Evolutionary conservation across 2,113 vertebrate genomes (phyloP), one percentile per base, ranked within the genome.

Genomic region (Caretta caretta): DNA sequence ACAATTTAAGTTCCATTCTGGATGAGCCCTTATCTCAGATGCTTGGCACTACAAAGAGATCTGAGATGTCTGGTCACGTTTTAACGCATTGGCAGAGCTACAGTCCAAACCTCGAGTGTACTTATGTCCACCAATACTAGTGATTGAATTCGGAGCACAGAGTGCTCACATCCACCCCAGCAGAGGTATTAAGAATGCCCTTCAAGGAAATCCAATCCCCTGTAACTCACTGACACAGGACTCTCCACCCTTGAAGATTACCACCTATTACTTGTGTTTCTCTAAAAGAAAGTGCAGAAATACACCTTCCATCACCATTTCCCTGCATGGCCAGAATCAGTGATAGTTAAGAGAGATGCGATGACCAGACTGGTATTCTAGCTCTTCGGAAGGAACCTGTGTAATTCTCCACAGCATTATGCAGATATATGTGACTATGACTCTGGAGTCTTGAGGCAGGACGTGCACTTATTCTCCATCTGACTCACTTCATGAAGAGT

Each of bases 61-160:
- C 72, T 20, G 3, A 53, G 80, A 1, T 1, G 54, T 35, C 83
- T 31, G 20, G 5, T 11, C 6, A 1, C 3, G 9, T 46, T 17
- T 54, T 25, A 0, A 9, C 38, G 84, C 93, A 83, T 80, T 8
- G 46, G 29, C 95, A 38, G 17, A 72, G 17, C n/a, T 72, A 22
- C 19, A 69, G 8, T 35, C 31, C 14, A 3, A 42, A 25, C 27
- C 78, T 78, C 1, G 5, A 7, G 51, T 1, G 22, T 88, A 49
- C 17, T 48, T 5, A 35, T 1, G 51, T 17, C 81, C 14, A 1
- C 6, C 1, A 0, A 54, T 29, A 85, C 48, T 20, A 51, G 76
- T 0, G 56, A 27, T 2, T 27, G 2, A 31, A 86, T 1, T 46
- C 27, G 51, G 0, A 76, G 83, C 83, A 42, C n/a, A 24, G n/a